Percentiles rank a stretch among this genome's conserved stretches.
Evolutionary conservation across 2,888 invertebrate genomes (phyloP).

Genomic region (Papilio elwesi): DNA sequence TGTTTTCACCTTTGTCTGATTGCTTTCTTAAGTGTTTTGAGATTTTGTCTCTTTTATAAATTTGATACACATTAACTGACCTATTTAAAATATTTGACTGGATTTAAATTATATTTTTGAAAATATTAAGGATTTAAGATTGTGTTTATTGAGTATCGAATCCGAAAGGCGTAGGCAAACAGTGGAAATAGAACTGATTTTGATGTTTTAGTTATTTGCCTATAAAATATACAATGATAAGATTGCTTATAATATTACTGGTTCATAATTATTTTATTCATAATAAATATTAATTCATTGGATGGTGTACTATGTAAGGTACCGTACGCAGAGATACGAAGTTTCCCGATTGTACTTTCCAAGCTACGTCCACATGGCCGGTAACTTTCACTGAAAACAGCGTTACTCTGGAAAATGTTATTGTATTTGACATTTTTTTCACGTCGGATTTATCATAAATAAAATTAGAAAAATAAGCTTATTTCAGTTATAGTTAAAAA

Average conservation of each 20-base stretch:
- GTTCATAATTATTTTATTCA: too few species aligned
- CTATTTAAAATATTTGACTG: background rate
- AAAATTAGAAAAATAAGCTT: background rate
- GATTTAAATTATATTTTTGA: background rate
- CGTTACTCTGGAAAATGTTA: background rate
- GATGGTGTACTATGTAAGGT: background rate
- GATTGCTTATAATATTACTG: too few species aligned
- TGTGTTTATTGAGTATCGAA: constrained; percentile 1
- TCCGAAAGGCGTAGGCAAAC: background rate
- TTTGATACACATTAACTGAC: background rate
- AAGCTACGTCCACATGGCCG: constrained; percentile 1
- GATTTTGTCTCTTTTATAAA: background rate
- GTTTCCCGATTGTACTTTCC: background rate
- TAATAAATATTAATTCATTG: too few species aligned
- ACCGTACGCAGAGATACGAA: too few species aligned
- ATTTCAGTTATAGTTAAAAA: too few species aligned
- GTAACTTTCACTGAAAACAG: background rate
- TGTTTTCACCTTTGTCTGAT: background rate
- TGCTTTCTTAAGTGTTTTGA: background rate
- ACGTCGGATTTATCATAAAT: background rate
- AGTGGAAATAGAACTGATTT: background rate
- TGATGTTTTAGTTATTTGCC: background rate
- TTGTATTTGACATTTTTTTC: background rate
- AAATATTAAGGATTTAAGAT: background rate
- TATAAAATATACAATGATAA: background rate